A percentile compares a stretch with the other conserved stretches of the same genome.
Evolutionary conservation across 2,797 vertebrate genomes (phyloP).

Genomic region (Sebastiscus albofasciatus): DNA sequence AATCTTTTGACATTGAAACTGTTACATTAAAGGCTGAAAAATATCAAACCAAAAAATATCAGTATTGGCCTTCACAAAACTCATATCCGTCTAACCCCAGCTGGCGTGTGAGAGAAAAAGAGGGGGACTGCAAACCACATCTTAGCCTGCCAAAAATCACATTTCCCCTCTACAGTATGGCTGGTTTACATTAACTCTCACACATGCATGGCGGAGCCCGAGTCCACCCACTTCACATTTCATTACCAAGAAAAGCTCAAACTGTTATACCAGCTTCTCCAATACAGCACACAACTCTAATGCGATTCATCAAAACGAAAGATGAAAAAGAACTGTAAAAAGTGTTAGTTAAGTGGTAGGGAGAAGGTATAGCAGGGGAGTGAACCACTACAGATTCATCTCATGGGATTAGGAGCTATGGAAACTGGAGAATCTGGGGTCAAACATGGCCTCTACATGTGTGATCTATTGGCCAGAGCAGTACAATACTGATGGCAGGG

Average conservation of each 20-base stretch:
- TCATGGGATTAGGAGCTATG: slow-evolving; percentile 44
- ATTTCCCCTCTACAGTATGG: slow-evolving; percentile 73
- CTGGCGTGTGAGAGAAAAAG: slow-evolving; percentile 65
- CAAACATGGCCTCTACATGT: slow-evolving; percentile 57
- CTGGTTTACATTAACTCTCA: slow-evolving; percentile 79
- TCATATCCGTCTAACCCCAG: slow-evolving; percentile 65
- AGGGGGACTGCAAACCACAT: slow-evolving; percentile 67
- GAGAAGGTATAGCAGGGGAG: slow-evolving; percentile 17
- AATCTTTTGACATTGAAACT: slow-evolving; percentile 26
- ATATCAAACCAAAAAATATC: slow-evolving; percentile 46
- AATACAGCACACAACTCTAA: slow-evolving; percentile 41
- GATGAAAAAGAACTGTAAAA: slow-evolving; percentile 59
- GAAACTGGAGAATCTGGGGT: slow-evolving; percentile 59
- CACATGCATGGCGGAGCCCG: slow-evolving; percentile 60
- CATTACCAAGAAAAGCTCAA: slow-evolving; percentile 71
- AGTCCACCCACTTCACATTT: slow-evolving; percentile 77
- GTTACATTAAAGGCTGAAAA: slow-evolving; percentile 32
- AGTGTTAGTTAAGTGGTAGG: slow-evolving; percentile 26
- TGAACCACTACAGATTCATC: slow-evolving; percentile 38
- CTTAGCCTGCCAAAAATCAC: slow-evolving; percentile 78
- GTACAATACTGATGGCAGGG: slow-evolving; percentile 14
- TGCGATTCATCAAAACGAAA: slow-evolving; percentile 47
- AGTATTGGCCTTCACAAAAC: slow-evolving; percentile 48
- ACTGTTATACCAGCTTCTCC: slow-evolving; percentile 57
- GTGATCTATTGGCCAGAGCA: slow-evolving; percentile 60